Conservation (phyloP, 2,113 vertebrate genomes). For the Hemiprocne comata region DNA sequence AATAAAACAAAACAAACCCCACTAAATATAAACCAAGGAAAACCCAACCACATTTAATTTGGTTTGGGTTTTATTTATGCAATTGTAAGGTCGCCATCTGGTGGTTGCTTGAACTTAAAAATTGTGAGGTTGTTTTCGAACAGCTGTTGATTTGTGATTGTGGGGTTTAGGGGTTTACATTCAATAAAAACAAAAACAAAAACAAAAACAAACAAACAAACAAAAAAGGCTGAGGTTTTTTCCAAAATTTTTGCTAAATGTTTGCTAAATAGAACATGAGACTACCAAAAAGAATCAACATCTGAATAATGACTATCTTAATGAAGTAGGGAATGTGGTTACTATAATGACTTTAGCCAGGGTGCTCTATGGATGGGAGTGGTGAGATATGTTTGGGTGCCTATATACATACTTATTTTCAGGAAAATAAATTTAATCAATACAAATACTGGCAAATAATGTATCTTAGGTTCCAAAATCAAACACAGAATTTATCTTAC, state of each 20-base stretch:
- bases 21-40: not conserved
- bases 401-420: not conserved
- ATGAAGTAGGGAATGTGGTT: not conserved
- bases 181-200: not conserved
- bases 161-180: not conserved
- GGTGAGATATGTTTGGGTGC: not conserved
- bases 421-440: not conserved
- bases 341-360: not conserved
- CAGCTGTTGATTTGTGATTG: not conserved
- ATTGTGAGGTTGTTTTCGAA: not conserved
- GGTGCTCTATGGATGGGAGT: not conserved
- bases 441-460: not conserved
- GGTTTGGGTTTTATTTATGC: not conserved
- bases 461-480: not conserved
- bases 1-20: rapidly evolving
- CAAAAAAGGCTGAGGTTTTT: not conserved
- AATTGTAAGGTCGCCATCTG: conserved; percentile 67
- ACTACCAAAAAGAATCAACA: not conserved
- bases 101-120: conserved; percentile 25
- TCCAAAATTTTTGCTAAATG: not conserved
- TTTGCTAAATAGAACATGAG: not conserved
- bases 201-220: not conserved
- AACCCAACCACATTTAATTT: not conserved
- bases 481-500: not conserved
- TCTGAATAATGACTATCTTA: not conserved